Conservation (phyloP, 2,113 vertebrate genomes). For the Epinephelus fuscoguttatus region DNA sequence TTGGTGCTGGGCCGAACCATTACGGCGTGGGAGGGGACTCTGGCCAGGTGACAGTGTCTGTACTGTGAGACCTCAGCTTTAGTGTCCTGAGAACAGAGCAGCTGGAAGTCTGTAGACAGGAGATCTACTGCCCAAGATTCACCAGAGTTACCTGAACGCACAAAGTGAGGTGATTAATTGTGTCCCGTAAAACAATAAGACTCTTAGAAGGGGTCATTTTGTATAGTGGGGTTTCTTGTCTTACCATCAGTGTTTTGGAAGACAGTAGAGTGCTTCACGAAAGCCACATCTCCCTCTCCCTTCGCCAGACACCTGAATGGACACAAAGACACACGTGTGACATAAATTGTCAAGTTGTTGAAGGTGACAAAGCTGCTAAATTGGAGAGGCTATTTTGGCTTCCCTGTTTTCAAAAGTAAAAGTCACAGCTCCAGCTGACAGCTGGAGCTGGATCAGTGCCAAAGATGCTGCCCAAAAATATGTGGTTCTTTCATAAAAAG, state of each 20-base stretch:
- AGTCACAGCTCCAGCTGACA: not conserved
- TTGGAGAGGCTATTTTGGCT: not conserved
- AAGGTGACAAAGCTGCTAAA: not conserved
- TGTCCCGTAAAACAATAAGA: rapidly evolving
- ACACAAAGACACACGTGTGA: not conserved
- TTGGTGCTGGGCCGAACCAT: slow-evolving; percentile 92
- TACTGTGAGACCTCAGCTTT: slow-evolving; percentile 91
- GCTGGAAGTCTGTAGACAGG: slow-evolving; percentile 87
- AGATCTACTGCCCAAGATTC: slow-evolving; percentile 87
- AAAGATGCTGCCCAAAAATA: not conserved
- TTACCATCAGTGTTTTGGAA: slow-evolving; percentile 93
- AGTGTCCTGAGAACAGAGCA: slow-evolving; percentile 90
- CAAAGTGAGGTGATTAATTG: not conserved
- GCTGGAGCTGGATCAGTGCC: not conserved
- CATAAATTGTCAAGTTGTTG: too few species aligned
- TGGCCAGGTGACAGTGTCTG: slow-evolving; percentile 88
- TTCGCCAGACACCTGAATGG: slow-evolving; percentile 88
- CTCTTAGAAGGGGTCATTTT: not conserved
- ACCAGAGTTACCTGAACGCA: slow-evolving; percentile 83
- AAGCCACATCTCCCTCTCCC: slow-evolving; percentile 91
- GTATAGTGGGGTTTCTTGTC: not conserved
- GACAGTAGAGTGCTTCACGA: slow-evolving; percentile 93
- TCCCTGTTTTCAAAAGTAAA: not conserved
- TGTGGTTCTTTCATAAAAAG: not conserved
- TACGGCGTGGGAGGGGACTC: slow-evolving; percentile 90